Base-by-base conservation (phyloP, 2,797 vertebrate species). In the Hemibagrus guttatus region DNA sequence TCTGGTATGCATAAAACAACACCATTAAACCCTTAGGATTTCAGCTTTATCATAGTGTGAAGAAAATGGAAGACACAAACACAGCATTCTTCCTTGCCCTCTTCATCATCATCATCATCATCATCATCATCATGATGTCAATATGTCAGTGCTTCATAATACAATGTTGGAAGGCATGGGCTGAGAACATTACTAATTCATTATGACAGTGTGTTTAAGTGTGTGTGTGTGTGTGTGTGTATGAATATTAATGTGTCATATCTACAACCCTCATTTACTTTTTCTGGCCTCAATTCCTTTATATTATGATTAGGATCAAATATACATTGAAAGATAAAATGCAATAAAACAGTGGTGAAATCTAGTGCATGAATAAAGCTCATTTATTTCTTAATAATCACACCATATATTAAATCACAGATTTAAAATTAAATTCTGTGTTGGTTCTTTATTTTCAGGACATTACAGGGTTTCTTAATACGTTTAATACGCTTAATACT, bases 181-280 rank as follows among this genome's bases (percentile, higher is more conserved):
- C 54, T 39, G 56, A 39, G 76, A 59, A 80, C 56, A 80, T 39
- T 59, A 80, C 31, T 80, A 16, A 80, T 80, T 59, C 56, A 80
- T 61, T 61, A 56, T 80, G 58, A 61, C 78, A 80, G 42, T 6
- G 2, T 85, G 75, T 69, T 35, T 42, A n/a, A 66, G 21, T 79
- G 75, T 58, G 74, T 49, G 46, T 49, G 46, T 49, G 46, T 49
- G 46, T 49, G 46, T 49, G 46, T 49, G 74, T 42, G 23, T 80
- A 19, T 69, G 28, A 52, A 59, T 78, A 80, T 85, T 80, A 68
- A 80, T 46, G 35, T 46, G 42, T 79, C 63, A 28, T 79, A 68
- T 85, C 49, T 2, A 31, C 46, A 79, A 54, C 64, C 52, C 12
- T 68, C 61, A 79, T 39, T 58, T 85, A 39, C 84, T 56, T 28